Evolutionary conservation across 2,113 vertebrate species (phyloP).

Genomic region (Prochilodus magdalenae): DNA sequence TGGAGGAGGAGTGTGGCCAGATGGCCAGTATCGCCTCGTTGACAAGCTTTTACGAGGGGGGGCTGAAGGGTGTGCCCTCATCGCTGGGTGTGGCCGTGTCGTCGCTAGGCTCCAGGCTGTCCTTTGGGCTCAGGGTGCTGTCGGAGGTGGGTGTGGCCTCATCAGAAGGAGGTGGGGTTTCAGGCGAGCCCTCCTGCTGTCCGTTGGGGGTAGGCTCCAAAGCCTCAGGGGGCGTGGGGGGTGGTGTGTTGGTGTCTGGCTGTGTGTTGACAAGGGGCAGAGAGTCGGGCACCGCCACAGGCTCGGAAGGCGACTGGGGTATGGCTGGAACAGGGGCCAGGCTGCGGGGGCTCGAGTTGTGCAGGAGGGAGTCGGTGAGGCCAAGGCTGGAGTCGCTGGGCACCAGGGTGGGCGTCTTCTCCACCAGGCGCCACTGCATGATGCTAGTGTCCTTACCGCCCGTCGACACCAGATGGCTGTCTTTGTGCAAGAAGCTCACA

Average conservation of each 20-base stretch:
- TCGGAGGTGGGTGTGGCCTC: conserved; percentile 72
- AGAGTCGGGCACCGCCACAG: conserved; percentile 34
- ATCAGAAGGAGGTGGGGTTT: conserved; percentile 59
- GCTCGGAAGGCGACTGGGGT: conserved; percentile 41
- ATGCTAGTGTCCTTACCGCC: conserved; percentile 98
- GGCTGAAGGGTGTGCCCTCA: conserved; percentile 71
- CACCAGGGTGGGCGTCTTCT: conserved; percentile 80
- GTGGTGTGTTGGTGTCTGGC: conserved; percentile 33
- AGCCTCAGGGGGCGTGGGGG: conserved; percentile 30
- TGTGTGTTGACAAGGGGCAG: conserved; percentile 15
- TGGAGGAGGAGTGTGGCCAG: neutral
- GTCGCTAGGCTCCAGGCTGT: conserved; percentile 79
- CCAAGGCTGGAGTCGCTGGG: conserved; percentile 65
- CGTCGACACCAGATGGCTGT: conserved; percentile 94
- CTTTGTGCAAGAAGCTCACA: conserved; percentile 90
- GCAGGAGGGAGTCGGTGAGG: conserved; percentile 62
- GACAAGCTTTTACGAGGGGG: conserved; percentile 64
- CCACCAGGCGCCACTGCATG: conserved; percentile 95
- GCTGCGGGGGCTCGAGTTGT: conserved; percentile 62
- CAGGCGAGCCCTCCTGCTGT: conserved; percentile 65
- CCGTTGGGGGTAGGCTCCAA: conserved; percentile 69
- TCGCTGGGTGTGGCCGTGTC: conserved; percentile 76
- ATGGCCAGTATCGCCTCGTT: neutral
- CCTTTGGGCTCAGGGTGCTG: conserved; percentile 78
- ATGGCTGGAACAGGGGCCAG: conserved; percentile 56